Conservation (phyloP, 92 coral and sea anemone genomes). For the Montipora capitata region DNA sequence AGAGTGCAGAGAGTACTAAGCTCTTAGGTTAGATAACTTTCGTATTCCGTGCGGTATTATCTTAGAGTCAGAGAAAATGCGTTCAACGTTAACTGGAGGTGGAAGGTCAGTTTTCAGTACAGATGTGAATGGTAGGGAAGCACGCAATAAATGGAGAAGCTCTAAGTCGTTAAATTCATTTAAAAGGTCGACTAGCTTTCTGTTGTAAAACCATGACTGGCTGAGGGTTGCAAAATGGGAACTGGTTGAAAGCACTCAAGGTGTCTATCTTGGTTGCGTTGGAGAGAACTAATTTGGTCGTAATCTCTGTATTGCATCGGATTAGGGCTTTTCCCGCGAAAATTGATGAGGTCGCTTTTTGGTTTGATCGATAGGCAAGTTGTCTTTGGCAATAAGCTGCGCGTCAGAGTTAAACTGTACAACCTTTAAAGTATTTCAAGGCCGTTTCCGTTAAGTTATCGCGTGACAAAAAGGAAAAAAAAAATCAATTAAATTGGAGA, state of each 20-base stretch:
- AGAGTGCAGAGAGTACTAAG: not conserved
- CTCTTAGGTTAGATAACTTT: not conserved
- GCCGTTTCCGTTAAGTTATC: no score
- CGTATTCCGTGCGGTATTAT: not conserved
- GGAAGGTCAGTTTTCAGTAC: not conserved
- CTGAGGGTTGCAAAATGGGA: not conserved
- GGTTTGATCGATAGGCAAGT: no score
- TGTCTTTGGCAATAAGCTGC: no score
- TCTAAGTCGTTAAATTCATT: not conserved
- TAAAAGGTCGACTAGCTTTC: not conserved
- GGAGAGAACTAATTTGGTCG: not conserved
- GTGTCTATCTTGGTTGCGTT: not conserved
- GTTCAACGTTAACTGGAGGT: not conserved
- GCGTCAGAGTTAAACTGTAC: no score
- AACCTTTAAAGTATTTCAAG: no score
- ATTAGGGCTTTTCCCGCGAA: not conserved
- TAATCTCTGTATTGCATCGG: not conserved
- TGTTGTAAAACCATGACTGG: not conserved
- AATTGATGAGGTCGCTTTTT: not conserved
- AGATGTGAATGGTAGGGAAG: not conserved
- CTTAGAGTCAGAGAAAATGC: slow-evolving; percentile 11
- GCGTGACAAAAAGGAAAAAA: no score
- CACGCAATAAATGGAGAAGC: not conserved
- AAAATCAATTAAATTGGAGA: no score
- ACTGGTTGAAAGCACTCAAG: not conserved